A percentile compares a stretch with the other conserved stretches of the same genome.
These are phyloP conservation scores for Mimachlamys varia DNA, from an alignment of 2,888 invertebrate genomes.

Conservation along the genomic window DNA sequence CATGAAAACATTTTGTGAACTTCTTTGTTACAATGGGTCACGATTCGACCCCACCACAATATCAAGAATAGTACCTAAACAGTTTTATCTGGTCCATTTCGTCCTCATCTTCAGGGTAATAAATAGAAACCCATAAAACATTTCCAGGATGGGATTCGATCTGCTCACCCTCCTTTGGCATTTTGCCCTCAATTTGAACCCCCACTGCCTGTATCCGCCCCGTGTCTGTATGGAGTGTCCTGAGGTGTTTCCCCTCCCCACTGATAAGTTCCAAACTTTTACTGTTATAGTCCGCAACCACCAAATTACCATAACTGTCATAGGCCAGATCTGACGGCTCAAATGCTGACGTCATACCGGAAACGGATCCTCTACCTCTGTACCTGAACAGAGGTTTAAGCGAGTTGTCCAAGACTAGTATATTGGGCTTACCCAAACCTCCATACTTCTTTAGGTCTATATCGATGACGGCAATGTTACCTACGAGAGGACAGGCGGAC, in stretches of 20 bases:
- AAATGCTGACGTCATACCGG: background rate
- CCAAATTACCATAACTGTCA: background rate
- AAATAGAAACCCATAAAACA: background rate
- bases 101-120: background rate
- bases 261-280: background rate
- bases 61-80: background rate
- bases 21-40: background rate
- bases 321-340: slow-evolving; percentile 9
- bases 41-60: background rate
- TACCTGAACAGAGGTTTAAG: background rate
- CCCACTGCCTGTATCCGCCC: background rate
- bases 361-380: background rate
- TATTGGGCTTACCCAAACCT: background rate
- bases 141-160: background rate
- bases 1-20: no score
- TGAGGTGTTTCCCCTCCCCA: background rate
- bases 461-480: slow-evolving; percentile 6
- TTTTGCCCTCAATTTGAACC: background rate
- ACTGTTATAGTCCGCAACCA: background rate
- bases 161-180: background rate
- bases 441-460: background rate
- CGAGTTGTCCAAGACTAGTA: background rate
- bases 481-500: background rate
- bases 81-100: slow-evolving; percentile 2
- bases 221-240: background rate